A percentile compares a stretch with the other conserved stretches of the same genome.
Conservation (phyloP, 2,888 invertebrate species). For the Zaprionus bogoriensis region DNA sequence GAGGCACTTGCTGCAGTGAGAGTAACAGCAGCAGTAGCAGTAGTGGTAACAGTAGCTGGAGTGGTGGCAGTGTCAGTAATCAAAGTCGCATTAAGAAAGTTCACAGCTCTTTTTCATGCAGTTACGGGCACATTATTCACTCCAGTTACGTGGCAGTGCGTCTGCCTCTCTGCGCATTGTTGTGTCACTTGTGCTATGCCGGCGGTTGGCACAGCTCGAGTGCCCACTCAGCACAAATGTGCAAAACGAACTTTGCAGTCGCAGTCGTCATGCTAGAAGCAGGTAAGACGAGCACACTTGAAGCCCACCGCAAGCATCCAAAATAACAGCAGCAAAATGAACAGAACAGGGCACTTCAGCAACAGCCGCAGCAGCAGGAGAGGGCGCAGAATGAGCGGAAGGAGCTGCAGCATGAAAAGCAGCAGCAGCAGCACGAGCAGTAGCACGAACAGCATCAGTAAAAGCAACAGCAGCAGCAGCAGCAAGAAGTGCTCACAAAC, state of each 20-base stretch:
- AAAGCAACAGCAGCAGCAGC: constrained; percentile 8
- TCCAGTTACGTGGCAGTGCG: constrained; percentile 33
- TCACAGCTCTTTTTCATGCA: constrained; percentile 39
- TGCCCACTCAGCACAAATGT: constrained; percentile 69
- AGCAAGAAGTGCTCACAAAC: constrained; percentile 15
- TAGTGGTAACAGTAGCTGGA: neutral
- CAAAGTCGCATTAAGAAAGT: constrained; percentile 46
- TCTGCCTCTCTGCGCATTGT: constrained; percentile 1
- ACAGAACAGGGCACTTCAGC: constrained; percentile 43
- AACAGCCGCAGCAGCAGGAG: constrained; percentile 16
- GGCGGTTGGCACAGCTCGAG: constrained; percentile 66
- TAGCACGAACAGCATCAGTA: too few relatives aligned
- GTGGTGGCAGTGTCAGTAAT: constrained; percentile 24
- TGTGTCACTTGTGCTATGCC: constrained; percentile 39
- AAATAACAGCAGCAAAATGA: constrained; percentile 61
- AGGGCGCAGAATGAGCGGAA: too few relatives aligned
- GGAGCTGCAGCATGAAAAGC: constrained; percentile 67
- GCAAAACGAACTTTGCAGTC: constrained; percentile 63
- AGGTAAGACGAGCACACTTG: constrained; percentile 58
- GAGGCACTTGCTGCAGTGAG: neutral
- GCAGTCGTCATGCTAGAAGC: constrained; percentile 43
- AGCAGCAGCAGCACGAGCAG: constrained; percentile 50
- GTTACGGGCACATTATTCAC: constrained; percentile 52
- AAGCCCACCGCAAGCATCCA: constrained; percentile 61
- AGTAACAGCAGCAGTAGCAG: neutral